Conservation (phyloP, 2,113 vertebrate genomes). For the Elanoides forficatus region DNA sequence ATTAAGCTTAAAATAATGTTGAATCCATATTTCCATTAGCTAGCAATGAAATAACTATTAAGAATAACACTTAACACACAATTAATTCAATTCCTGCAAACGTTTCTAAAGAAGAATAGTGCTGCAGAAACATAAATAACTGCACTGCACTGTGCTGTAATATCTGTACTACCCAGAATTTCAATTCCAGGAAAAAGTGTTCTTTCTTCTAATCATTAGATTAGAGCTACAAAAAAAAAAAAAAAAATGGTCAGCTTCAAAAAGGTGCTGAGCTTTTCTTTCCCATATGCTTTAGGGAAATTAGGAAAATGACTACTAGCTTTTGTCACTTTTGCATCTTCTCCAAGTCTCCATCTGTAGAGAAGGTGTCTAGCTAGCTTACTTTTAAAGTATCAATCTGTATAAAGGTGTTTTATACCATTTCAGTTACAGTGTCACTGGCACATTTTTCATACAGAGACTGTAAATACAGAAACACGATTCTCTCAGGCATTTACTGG, state of each 20-base stretch:
- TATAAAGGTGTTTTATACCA: not conserved
- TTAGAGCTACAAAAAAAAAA: not conserved
- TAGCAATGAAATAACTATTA: slow-evolving; percentile 51
- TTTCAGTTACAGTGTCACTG: not conserved
- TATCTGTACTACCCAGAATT: not conserved
- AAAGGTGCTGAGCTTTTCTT: not conserved
- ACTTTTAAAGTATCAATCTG: not conserved
- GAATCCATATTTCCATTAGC: slow-evolving; percentile 47
- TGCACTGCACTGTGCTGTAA: not conserved
- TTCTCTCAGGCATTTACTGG: not conserved
- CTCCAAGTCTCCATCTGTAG: not conserved
- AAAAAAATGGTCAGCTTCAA: not conserved
- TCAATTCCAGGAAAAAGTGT: not conserved
- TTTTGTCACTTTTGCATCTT: not conserved
- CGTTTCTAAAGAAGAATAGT: not conserved
- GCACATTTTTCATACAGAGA: not conserved
- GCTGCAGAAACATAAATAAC: slow-evolving; percentile 21
- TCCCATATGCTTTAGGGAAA: not conserved
- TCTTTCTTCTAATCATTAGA: not conserved
- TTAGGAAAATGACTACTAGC: not conserved
- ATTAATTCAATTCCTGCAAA: slow-evolving; percentile 6
- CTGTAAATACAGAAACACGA: not conserved
- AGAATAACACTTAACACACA: not conserved
- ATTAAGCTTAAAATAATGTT: slow-evolving; percentile 46
- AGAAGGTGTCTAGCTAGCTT: not conserved